Percentiles rank a stretch among this genome's conserved stretches.
These are phyloP conservation scores for Siphamia tubifer DNA, from an alignment of 2,113 vertebrate genomes.

Conservation along the genomic window DNA sequence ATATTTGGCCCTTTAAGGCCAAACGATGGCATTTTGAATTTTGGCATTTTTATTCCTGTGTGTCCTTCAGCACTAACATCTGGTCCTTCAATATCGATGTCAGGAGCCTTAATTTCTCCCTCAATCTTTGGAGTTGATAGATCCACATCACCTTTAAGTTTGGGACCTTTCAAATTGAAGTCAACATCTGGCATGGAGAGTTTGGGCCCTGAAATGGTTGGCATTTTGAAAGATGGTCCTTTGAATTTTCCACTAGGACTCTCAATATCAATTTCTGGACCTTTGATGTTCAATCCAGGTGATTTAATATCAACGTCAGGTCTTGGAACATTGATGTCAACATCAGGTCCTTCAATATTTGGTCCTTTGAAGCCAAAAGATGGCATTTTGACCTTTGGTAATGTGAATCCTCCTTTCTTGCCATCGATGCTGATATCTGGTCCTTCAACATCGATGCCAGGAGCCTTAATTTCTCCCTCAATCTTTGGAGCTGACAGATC, in stretches of 20 bases:
- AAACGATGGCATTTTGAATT: no score
- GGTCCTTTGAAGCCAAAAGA: background rate
- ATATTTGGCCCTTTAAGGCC: no score
- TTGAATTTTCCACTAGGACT: no score
- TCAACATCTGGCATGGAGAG: no score
- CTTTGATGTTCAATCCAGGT: background rate
- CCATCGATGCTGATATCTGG: background rate
- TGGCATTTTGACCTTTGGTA: slow-evolving; percentile 14
- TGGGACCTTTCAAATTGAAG: no score
- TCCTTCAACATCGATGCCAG: background rate
- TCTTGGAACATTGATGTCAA: background rate
- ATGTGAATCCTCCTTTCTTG: background rate
- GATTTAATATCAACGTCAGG: background rate
- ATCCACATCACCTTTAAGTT: no score
- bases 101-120: background rate
- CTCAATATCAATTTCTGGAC: no score
- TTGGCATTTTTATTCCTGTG: no score
- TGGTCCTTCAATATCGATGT: background rate
- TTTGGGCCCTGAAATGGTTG: no score
- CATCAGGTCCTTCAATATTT: background rate
- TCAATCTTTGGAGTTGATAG: background rate
- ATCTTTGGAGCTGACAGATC: slow-evolving; percentile 13
- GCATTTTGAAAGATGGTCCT: no score
- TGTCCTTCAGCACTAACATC: no score
- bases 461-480: background rate